Conservation (phyloP, 2,113 vertebrate species). For the Brienomyrus brachyistius region DNA sequence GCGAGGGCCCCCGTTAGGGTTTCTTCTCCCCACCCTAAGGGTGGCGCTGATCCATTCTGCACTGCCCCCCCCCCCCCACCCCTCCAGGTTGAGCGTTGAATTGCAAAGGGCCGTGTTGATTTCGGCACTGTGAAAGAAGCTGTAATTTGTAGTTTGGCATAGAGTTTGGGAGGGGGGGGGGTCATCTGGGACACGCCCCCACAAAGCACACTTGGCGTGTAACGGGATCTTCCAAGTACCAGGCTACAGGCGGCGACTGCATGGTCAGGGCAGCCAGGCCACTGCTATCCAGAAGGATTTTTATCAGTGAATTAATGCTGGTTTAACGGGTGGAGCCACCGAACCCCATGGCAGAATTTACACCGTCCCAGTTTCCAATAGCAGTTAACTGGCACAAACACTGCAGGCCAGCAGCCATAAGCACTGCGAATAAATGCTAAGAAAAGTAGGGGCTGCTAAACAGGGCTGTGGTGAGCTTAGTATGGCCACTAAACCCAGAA, state of each 20-base stretch:
- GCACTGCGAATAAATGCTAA: slow-evolving; percentile 16
- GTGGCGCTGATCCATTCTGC: neutral
- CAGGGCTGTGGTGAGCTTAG: neutral
- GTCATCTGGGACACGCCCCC: neutral
- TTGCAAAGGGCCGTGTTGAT: neutral
- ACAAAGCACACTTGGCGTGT: slow-evolving; percentile 38
- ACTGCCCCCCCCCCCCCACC: neutral
- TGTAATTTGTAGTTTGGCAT: neutral
- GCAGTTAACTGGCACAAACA: slow-evolving; percentile 7
- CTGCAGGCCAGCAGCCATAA: slow-evolving; percentile 12
- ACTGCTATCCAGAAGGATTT: slow-evolving; percentile 22
- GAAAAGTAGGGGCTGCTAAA: neutral
- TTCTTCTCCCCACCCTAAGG: neutral
- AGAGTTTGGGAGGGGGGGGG: neutral
- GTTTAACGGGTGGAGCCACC: slow-evolving; percentile 19
- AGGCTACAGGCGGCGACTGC: slow-evolving; percentile 33
- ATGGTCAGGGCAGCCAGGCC: slow-evolving; percentile 25
- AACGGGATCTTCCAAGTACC: slow-evolving; percentile 54
- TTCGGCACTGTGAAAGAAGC: neutral
- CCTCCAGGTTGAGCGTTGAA: neutral
- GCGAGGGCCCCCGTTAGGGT: neutral
- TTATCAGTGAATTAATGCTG: slow-evolving; percentile 20
- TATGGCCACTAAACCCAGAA: neutral
- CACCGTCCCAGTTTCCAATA: neutral
- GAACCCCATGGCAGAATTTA: neutral